phyloP scores from a whole-genome alignment of 2,113 vertebrate species.

The Vidua chalybeata region DNA sequence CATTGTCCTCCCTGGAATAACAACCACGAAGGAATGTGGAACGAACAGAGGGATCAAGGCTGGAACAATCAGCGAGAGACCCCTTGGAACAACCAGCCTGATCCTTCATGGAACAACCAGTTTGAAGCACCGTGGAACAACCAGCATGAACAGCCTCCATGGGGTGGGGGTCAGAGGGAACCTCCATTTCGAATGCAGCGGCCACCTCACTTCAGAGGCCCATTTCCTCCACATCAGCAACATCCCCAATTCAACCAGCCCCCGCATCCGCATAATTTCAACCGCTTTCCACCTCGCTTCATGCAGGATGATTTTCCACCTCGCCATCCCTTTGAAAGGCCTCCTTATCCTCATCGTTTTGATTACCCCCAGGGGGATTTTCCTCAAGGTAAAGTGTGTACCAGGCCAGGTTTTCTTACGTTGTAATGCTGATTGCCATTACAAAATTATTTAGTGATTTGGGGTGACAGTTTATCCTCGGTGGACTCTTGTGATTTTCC shows the following conservation, averaged over 20 bases:
- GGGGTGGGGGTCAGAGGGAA: conserved; percentile 91
- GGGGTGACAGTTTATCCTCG: not conserved
- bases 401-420: not conserved
- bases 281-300: conserved; percentile 94
- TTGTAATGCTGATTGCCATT: not conserved
- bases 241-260: conserved; percentile 96
- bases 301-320: conserved; percentile 98
- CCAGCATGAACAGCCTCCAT: conserved; percentile 93
- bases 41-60: conserved; percentile 88
- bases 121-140: conserved; percentile 85
- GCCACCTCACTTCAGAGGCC: conserved; percentile 93
- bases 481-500: not conserved
- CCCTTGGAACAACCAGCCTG: conserved; percentile 83
- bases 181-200: conserved; percentile 96
- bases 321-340: conserved; percentile 92
- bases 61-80: conserved; percentile 92
- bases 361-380: conserved; percentile 95
- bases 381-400: conserved; percentile 80
- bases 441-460: not conserved
- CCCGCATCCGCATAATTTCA: conserved; percentile 93
- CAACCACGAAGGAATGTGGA: conserved; percentile 97
- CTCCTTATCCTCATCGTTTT: conserved; percentile 92
- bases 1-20: conserved; percentile 96
- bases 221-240: conserved; percentile 95
- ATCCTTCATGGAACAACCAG: conserved; percentile 86